These are phyloP conservation scores for Grammomys surdaster DNA, from an alignment of 2,113 vertebrate genomes.

Conservation along the genomic window DNA sequence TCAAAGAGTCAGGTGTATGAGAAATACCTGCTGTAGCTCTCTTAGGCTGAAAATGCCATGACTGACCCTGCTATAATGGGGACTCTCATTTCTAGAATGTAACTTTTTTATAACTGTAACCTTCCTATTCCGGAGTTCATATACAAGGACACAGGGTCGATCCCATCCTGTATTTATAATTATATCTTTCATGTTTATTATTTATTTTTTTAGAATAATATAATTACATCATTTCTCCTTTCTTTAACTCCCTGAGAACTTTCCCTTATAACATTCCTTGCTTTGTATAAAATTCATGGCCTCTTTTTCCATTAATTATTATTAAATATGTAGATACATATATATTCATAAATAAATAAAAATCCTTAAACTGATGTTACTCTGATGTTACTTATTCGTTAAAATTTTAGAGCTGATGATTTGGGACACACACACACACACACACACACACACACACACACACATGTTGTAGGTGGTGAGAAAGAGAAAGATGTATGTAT, in stretches of 20 bases:
- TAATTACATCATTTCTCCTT: background rate
- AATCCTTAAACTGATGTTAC: background rate
- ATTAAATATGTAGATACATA: background rate
- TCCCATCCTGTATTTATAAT: background rate
- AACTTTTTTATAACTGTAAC: background rate
- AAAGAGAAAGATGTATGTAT: background rate
- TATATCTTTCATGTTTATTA: background rate
- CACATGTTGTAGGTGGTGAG: background rate
- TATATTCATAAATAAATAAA: background rate
- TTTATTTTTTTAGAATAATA: background rate
- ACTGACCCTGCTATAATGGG: background rate
- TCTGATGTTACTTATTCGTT: background rate
- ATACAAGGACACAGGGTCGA: fast-evolving
- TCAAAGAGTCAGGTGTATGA: background rate
- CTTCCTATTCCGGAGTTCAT: background rate
- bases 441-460: no score
- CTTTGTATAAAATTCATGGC: background rate
- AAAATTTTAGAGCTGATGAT: background rate
- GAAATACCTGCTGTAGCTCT: background rate
- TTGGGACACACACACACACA: background rate
- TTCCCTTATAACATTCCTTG: background rate
- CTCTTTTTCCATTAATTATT: background rate
- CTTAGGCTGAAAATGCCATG: background rate
- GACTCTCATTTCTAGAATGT: background rate
- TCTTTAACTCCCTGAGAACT: background rate